Base-by-base conservation (phyloP, 2,888 invertebrate genomes). In the Drosophila rubida region DNA sequence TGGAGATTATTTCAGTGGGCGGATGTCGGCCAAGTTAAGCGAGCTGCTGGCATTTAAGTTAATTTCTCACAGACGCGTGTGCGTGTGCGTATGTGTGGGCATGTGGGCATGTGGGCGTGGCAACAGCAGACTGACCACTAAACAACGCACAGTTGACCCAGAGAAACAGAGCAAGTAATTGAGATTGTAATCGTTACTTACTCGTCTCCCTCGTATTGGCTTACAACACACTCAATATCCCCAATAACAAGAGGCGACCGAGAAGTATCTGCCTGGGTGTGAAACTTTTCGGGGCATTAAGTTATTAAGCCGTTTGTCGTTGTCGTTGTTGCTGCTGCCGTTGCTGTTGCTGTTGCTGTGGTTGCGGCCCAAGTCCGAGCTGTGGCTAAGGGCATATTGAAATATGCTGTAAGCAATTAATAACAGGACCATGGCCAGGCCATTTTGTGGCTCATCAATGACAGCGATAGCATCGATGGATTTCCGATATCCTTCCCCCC, bases 101-200 rank as follows among this genome's bases (percentile, higher is more conserved):
- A 3, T 19, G 79, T 84, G 71, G 87, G 82, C 85, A n/a, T n/a
- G 79, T 84, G 87, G 62, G 19, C 19, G 19, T 19, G 19, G 19
- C 70, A 46, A 23, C 42, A 13, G 16, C 23, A 13, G 14, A 41
- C 37, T 42, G 54, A n/a, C 51, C 59, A 55, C 46, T 54, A 49
- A 54, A 25, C 46, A 72, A 37, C 35, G 11, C 8, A 9, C 32
- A 51, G 32, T 25, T 74, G 55, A 58, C 45, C 44, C 61, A 46
- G 48, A 46, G 45, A 25, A 45, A 37, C 19, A 14, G 39, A 49
- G 70, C 69, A 78, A 73, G 88, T 88, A 84, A 88, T 84, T 88
- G 88, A 88, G 87, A 87, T 87, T 84, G 83, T 84, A 84, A 87
- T 84, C 83, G 88, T 87, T 88, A 84, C 83, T 88, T 87, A 80